phyloP scores from a whole-genome alignment of 1,140 invertebrate genomes.

The Diachasmimorpha longicaudata region DNA sequence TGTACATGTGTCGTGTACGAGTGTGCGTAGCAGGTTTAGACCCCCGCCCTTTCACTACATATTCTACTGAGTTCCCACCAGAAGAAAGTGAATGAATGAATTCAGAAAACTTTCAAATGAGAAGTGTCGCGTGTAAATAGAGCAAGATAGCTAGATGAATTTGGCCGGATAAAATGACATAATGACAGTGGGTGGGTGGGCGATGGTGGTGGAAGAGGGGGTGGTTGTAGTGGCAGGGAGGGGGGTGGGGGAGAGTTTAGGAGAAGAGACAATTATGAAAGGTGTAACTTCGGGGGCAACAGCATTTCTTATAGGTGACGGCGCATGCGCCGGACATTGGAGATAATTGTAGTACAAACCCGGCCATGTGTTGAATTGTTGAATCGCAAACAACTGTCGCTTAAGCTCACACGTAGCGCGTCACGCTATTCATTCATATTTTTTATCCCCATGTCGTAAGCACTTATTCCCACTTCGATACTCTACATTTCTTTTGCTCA shows the following conservation, averaged over 20 bases:
- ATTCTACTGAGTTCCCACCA: background rate
- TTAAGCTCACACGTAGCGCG: background rate
- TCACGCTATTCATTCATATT: constrained; percentile 7
- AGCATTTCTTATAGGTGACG: background rate
- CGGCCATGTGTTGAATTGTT: background rate
- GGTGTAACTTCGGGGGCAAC: background rate
- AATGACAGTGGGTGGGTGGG: too few relatives aligned
- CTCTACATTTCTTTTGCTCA: background rate
- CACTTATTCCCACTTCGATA: background rate
- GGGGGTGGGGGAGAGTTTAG: too few relatives aligned
- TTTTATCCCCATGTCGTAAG: background rate
- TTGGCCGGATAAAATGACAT: background rate
- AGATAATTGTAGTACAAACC: background rate
- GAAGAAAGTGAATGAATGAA: background rate
- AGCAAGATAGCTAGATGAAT: too few relatives aligned
- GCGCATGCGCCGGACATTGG: background rate
- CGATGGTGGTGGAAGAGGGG: too few relatives aligned
- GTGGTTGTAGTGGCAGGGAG: too few relatives aligned
- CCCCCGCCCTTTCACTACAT: background rate
- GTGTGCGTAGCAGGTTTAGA: background rate
- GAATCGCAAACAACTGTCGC: constrained; percentile 4
- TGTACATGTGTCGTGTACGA: too few relatives aligned
- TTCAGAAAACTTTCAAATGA: too few relatives aligned
- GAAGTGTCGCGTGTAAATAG: too few relatives aligned
- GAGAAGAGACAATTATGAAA: background rate